phyloP scores from a whole-genome alignment of 2,113 vertebrate species.

The Campylomormyrus numenius region DNA sequence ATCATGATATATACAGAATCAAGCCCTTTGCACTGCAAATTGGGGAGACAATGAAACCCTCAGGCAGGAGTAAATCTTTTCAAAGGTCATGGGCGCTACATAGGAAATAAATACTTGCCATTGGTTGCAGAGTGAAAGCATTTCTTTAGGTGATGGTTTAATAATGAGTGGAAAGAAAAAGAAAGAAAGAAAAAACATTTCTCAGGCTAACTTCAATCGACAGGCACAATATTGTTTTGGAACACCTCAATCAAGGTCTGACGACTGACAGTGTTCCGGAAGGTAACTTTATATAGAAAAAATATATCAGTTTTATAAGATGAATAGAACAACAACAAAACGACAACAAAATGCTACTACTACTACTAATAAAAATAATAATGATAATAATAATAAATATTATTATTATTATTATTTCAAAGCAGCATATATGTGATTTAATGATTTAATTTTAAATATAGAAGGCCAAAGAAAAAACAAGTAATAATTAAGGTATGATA shows the following conservation, averaged over 20 bases:
- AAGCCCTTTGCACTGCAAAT: constrained; percentile 10
- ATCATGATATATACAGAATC: constrained; percentile 14
- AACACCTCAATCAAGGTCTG: not conserved
- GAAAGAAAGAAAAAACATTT: not conserved
- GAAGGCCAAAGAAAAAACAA: not conserved
- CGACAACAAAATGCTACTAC: not conserved
- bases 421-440: not conserved
- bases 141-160: constrained; percentile 25
- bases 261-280: not conserved
- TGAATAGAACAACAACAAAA: not conserved
- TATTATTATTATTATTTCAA: not conserved
- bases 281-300: not conserved
- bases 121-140: constrained; percentile 16
- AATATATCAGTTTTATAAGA: not conserved
- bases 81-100: constrained; percentile 21
- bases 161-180: constrained; percentile 12
- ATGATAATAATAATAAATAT: not conserved
- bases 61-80: constrained; percentile 20
- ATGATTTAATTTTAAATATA: not conserved
- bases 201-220: not conserved
- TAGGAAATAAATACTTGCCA: constrained; percentile 21
- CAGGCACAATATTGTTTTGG: not conserved
- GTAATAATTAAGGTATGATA: not conserved
- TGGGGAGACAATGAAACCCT: constrained; percentile 23
- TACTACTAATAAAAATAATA: not conserved